Evolutionary conservation across 2,888 invertebrate species (phyloP).

Genomic region (Mesorhabditis sp.): DNA sequence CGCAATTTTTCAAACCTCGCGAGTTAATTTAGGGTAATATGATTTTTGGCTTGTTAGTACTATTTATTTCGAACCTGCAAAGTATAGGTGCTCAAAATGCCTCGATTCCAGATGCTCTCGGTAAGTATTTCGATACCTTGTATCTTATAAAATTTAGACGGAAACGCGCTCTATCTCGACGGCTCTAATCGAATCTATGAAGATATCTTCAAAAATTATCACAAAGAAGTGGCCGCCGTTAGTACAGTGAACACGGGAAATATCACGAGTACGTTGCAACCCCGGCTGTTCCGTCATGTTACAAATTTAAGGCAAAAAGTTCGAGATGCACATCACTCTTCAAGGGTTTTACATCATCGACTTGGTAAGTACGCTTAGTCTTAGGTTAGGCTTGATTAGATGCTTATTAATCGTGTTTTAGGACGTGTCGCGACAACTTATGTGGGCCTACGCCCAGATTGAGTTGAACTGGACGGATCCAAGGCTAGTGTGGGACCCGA

Average conservation of each 20-base stretch:
- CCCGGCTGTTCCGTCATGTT: neutral
- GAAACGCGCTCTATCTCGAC: neutral
- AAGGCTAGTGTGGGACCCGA: slow-evolving; percentile 84
- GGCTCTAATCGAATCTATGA: neutral
- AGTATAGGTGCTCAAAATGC: no score
- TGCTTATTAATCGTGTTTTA: neutral
- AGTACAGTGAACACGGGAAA: neutral
- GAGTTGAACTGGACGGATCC: slow-evolving; percentile 82
- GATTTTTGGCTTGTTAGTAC: no score
- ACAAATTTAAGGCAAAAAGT: neutral
- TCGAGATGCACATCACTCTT: neutral
- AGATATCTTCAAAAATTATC: neutral
- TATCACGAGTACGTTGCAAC: neutral
- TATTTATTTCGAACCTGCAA: no score
- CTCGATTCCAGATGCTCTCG: no score
- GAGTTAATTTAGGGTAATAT: no score
- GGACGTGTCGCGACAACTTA: neutral
- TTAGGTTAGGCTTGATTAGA: neutral
- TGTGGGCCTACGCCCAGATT: neutral
- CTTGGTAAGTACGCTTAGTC: neutral
- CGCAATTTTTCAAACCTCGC: no score
- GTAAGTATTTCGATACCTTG: no score
- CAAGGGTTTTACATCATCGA: neutral
- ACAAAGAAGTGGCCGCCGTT: neutral
- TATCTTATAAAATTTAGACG: no score